Evolutionary conservation across 2,888 invertebrate genomes (phyloP).

Genomic region (Drosophila rellima): DNA sequence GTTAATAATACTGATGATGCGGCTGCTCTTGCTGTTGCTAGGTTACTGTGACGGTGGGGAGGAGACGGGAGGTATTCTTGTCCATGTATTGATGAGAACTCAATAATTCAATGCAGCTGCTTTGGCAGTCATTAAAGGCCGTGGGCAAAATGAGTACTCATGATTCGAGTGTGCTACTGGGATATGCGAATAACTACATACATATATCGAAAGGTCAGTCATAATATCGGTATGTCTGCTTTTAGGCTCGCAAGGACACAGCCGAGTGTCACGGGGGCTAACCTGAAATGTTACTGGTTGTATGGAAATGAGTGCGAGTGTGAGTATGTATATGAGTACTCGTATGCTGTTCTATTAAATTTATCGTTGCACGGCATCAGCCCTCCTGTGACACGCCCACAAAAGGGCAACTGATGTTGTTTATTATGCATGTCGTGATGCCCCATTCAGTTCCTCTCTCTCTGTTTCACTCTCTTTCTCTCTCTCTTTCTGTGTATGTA

Average conservation of each 20-base stretch:
- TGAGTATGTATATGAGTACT: not conserved
- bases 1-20: conserved; percentile 62
- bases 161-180: conserved; percentile 40
- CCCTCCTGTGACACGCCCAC: conserved; percentile 39
- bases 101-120: conserved; percentile 66
- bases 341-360: conserved; percentile 41
- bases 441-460: not conserved
- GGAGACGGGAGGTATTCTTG: not conserved
- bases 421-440: conserved; percentile 55
- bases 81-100: conserved; percentile 52
- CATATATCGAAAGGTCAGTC: conserved; percentile 48
- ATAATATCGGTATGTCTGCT: conserved; percentile 60
- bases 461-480: not conserved
- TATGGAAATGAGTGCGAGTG: not conserved
- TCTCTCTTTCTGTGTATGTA: conserved; percentile 12
- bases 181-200: conserved; percentile 38
- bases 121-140: conserved; percentile 53
- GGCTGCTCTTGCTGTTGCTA: conserved; percentile 9
- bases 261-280: not conserved
- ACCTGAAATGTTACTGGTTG: conserved; percentile 28
- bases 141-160: conserved; percentile 21
- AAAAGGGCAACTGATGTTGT: conserved; percentile 46
- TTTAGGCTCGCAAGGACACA: conserved; percentile 57
- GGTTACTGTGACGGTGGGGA: not conserved
- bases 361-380: conserved; percentile 41